Evolutionary conservation across 2,113 vertebrate species (phyloP).

Genomic region (Strix uralensis): DNA sequence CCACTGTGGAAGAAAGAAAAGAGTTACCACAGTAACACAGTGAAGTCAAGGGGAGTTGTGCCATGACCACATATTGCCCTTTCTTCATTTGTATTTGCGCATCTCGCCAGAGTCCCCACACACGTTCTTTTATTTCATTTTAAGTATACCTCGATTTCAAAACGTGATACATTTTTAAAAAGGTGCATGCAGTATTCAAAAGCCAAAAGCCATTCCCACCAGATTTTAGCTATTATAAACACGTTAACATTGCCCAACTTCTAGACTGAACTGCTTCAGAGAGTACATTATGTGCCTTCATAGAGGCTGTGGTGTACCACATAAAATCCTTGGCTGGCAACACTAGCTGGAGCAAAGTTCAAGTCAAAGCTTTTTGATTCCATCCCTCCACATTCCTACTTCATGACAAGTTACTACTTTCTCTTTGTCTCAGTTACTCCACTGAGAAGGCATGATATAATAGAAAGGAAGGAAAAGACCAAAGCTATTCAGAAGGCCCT

Average conservation of each 20-base stretch:
- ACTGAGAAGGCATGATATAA: not conserved
- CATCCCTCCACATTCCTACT: not conserved
- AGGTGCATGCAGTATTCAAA: not conserved
- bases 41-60: not conserved
- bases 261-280: not conserved
- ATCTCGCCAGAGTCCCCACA: rapidly evolving
- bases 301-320: conserved; percentile 38
- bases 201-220: conserved; percentile 1
- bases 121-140: not conserved
- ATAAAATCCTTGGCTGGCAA: conserved; percentile 27
- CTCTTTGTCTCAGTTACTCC: not conserved
- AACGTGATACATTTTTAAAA: not conserved
- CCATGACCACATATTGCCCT: not conserved
- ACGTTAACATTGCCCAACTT: not conserved
- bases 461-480: not conserved
- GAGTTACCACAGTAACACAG: not conserved
- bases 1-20: not conserved
- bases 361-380: conserved; percentile 12
- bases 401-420: conserved; percentile 26
- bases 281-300: conserved; percentile 46
- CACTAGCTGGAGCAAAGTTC: conserved; percentile 29
- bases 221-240: conserved; percentile 23
- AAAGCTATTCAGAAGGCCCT: not conserved
- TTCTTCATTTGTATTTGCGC: not conserved
- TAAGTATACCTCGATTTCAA: not conserved